A percentile compares a stretch with the other conserved stretches of the same genome.
These are phyloP conservation scores for Lycocerus yunnanus DNA, from an alignment of 2,888 invertebrate species.

Conservation along the genomic window DNA sequence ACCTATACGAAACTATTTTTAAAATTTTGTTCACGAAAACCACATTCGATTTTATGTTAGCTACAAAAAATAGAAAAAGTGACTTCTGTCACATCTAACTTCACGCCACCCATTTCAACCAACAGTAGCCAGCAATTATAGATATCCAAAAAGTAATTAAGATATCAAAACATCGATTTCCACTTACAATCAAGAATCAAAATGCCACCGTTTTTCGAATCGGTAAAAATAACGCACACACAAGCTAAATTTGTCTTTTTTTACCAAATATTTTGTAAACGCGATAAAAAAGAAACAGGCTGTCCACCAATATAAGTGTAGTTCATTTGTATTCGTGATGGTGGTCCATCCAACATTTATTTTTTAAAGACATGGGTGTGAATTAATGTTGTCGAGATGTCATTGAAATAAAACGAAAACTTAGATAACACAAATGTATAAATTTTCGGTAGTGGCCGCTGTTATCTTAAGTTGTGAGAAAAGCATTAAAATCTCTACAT, in stretches of 20 bases:
- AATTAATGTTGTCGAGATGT: constrained; percentile 18
- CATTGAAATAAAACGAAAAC: neutral
- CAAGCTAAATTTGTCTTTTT: neutral
- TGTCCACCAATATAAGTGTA: neutral
- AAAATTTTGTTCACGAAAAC: neutral
- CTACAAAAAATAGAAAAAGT: neutral
- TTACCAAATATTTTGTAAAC: neutral
- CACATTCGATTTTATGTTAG: neutral
- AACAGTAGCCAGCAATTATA: constrained; percentile 28
- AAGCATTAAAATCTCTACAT: neutral
- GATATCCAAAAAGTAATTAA: constrained; percentile 31
- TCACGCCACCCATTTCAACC: constrained; percentile 28
- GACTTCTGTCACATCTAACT: constrained; percentile 2
- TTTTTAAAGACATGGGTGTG: constrained; percentile 18
- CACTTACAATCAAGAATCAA: constrained; percentile 27
- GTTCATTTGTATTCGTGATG: neutral
- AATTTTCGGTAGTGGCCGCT: neutral
- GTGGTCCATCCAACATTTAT: constrained; percentile 16
- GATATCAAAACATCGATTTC: constrained; percentile 34
- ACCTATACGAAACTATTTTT: neutral
- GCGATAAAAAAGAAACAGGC: neutral
- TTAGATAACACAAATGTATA: neutral
- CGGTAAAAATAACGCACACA: constrained; percentile 11
- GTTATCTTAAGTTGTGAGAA: neutral
- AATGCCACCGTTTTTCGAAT: constrained; percentile 22